Conservation (phyloP, 2,113 vertebrate genomes). For the Menura novaehollandiae region DNA sequence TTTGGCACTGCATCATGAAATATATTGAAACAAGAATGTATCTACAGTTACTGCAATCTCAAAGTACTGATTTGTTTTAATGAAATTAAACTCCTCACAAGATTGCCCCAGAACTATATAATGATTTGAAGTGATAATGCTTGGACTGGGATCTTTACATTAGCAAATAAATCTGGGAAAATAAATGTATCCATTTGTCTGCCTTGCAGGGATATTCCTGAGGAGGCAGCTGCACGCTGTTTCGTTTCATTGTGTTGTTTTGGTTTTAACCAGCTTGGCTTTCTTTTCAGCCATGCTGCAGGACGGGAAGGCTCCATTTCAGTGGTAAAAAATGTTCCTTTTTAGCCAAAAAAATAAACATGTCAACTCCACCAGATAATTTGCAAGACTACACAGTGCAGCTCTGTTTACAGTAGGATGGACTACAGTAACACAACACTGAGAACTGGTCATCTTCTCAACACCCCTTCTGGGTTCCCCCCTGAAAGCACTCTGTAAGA, state of each 20-base stretch:
- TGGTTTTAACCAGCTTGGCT: conserved; percentile 37
- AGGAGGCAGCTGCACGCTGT: conserved; percentile 45
- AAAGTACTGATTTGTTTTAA: conserved; percentile 6
- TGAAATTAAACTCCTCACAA: conserved; percentile 9
- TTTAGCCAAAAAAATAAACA: conserved; percentile 15
- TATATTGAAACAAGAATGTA: neutral
- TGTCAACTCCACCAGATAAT: neutral
- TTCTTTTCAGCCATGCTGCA: conserved; percentile 22
- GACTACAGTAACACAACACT: neutral
- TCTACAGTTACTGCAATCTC: neutral
- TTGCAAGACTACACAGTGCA: neutral
- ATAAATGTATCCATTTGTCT: conserved; percentile 40
- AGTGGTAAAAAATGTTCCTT: neutral
- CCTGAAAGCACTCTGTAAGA: neutral
- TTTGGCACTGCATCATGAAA: neutral
- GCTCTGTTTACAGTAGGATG: neutral
- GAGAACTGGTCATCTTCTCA: neutral
- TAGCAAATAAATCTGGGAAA: conserved; percentile 46
- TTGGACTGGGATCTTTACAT: conserved; percentile 41
- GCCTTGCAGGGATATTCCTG: conserved; percentile 55
- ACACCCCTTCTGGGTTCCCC: neutral
- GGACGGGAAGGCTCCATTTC: conserved; percentile 11
- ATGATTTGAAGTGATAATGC: conserved; percentile 6
- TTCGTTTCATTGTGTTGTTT: conserved; percentile 7
- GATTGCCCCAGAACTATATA: neutral